phyloP scores from a whole-genome alignment of 2,113 vertebrate species.

The Myotis brandtii region DNA sequence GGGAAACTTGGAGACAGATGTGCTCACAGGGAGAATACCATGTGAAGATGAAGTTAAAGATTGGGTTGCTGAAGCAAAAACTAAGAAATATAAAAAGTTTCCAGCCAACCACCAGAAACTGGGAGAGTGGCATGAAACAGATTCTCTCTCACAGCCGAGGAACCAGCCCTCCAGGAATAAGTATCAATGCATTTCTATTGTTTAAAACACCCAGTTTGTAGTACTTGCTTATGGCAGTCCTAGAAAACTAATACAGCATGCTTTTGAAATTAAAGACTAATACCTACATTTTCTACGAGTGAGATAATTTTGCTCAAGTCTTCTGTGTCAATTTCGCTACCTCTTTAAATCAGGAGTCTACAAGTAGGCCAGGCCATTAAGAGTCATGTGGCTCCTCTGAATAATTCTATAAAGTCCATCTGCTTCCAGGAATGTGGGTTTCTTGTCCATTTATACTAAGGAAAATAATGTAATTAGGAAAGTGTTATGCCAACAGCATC shows the following conservation, averaged over 20 bases:
- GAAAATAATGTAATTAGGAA: neutral
- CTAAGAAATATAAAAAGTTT: neutral
- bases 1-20: neutral
- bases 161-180: neutral
- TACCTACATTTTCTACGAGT: neutral
- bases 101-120: neutral
- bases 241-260: neutral
- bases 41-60: neutral
- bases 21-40: neutral
- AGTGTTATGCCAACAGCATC: neutral
- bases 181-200: neutral
- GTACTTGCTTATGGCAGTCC: neutral
- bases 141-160: neutral
- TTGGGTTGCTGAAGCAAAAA: neutral
- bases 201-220: neutral
- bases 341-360: neutral
- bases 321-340: neutral
- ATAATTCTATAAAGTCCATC: neutral
- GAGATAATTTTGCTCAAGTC: neutral
- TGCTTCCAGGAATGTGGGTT: neutral
- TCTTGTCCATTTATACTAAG: neutral
- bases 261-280: neutral
- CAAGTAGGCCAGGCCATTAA: neutral
- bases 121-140: neutral
- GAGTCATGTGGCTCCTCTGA: neutral